A percentile compares a stretch with the other conserved stretches of the same genome.
phyloP scores from a whole-genome alignment of 2,113 vertebrate species.

The Vidua chalybeata region DNA sequence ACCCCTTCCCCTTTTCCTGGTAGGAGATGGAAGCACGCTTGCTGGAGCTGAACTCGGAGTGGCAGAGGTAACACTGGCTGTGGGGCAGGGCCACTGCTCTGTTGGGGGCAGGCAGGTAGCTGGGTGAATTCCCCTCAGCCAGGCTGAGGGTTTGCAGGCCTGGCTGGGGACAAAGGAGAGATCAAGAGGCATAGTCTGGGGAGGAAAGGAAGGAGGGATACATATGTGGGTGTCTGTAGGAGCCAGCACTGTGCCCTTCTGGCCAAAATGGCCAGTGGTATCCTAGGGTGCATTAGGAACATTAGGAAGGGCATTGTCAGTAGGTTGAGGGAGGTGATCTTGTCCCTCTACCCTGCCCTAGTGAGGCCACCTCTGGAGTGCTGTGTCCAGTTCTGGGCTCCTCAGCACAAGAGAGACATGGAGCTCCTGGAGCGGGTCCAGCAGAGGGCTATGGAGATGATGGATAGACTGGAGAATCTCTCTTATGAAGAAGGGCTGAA shows the following conservation, averaged over 20 bases:
- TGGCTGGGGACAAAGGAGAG: background rate
- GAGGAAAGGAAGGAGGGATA: background rate
- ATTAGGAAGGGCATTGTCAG: background rate
- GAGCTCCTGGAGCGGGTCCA: background rate
- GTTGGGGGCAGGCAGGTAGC: background rate
- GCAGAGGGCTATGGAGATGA: background rate
- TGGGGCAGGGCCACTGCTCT: background rate
- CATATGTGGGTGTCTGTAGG: fast-evolving
- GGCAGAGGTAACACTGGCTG: conserved; percentile 67
- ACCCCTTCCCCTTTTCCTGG: background rate
- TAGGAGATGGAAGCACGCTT: conserved; percentile 71
- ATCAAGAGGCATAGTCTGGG: background rate
- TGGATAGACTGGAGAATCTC: background rate
- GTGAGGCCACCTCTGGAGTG: background rate
- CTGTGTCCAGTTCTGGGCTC: background rate
- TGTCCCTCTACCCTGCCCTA: background rate
- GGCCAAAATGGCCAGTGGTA: background rate
- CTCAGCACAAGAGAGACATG: background rate
- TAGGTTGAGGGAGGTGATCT: background rate
- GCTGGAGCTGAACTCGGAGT: conserved; percentile 67
- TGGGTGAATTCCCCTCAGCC: background rate
- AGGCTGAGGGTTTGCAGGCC: background rate
- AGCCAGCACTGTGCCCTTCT: background rate
- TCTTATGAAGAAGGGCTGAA: background rate
- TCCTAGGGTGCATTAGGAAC: background rate